These are phyloP conservation scores for Parelbella ahira DNA, from an alignment of 2,888 invertebrate species.

Conservation along the genomic window DNA sequence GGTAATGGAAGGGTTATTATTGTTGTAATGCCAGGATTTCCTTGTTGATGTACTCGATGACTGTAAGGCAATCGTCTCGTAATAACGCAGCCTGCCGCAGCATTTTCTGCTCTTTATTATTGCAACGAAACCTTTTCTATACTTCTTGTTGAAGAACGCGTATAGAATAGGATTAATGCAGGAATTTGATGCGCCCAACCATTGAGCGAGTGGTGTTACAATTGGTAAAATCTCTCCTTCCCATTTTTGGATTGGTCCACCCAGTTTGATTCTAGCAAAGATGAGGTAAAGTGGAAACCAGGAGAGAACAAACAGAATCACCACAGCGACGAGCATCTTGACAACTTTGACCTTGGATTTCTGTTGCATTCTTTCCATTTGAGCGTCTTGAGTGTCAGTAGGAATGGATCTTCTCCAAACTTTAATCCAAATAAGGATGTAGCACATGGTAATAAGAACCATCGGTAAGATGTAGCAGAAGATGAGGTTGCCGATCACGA, in stretches of 20 bases:
- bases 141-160: conserved; percentile 97
- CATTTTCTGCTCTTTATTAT: conserved; percentile 92
- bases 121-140: conserved; percentile 92
- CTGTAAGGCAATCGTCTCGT: conserved; percentile 92
- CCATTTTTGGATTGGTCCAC: conserved; percentile 86
- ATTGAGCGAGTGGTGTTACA: conserved; percentile 93
- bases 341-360: conserved; percentile 97
- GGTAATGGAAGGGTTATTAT: conserved; percentile 82
- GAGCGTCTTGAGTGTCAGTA: conserved; percentile 93
- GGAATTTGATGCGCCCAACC: conserved; percentile 96
- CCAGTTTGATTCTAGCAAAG: conserved; percentile 92
- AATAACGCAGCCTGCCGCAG: conserved; percentile 91
- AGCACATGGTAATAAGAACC: conserved; percentile 94
- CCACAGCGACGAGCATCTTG: conserved; percentile 96
- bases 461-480: conserved; percentile 95
- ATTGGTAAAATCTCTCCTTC: conserved; percentile 90
- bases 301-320: conserved; percentile 94
- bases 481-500: conserved; percentile 92
- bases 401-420: conserved; percentile 94
- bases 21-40: conserved; percentile 91
- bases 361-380: conserved; percentile 95
- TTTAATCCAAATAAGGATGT: conserved; percentile 94
- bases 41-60: conserved; percentile 92
- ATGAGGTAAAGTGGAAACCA: conserved; percentile 96
- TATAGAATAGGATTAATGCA: conserved; percentile 97